Conservation (phyloP, 2,888 invertebrate species). For the Metacarcinus magister region DNA sequence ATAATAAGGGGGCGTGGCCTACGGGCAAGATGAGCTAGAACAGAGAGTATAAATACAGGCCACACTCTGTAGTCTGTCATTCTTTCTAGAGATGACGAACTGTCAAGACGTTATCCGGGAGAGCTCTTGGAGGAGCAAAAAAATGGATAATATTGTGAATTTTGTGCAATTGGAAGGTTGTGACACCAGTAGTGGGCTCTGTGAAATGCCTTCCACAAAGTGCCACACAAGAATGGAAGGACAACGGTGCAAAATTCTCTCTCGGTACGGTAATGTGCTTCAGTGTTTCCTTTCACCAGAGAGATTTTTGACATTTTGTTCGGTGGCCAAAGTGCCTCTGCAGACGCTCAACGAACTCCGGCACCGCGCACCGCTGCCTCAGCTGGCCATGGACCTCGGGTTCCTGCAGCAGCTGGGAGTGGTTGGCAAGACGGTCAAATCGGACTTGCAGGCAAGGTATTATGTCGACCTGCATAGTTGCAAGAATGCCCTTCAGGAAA, state of each 20-base stretch:
- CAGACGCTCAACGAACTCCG: background rate
- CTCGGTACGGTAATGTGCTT: background rate
- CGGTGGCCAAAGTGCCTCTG: background rate
- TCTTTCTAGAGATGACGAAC: too few species aligned
- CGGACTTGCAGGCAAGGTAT: background rate
- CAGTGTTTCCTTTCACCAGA: background rate
- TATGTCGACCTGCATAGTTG: background rate
- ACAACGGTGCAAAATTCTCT: background rate
- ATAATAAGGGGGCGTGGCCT: too few species aligned
- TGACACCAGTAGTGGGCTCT: too few species aligned
- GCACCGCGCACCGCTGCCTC: conserved; percentile 26
- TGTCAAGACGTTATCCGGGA: too few species aligned
- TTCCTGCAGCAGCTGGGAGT: conserved; percentile 10
- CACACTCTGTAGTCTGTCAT: too few species aligned
- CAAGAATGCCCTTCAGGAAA: background rate
- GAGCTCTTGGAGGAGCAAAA: too few species aligned
- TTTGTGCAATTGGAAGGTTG: too few species aligned
- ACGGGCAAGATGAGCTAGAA: too few species aligned
- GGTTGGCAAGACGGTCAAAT: background rate
- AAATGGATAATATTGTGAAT: too few species aligned
- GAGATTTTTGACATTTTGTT: background rate
- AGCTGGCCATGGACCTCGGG: background rate
- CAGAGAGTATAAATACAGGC: too few species aligned
- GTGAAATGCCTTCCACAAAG: too few species aligned
- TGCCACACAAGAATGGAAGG: too few species aligned